Conservation (phyloP, 2,113 vertebrate species). For the Entomyzon cyanotis region DNA sequence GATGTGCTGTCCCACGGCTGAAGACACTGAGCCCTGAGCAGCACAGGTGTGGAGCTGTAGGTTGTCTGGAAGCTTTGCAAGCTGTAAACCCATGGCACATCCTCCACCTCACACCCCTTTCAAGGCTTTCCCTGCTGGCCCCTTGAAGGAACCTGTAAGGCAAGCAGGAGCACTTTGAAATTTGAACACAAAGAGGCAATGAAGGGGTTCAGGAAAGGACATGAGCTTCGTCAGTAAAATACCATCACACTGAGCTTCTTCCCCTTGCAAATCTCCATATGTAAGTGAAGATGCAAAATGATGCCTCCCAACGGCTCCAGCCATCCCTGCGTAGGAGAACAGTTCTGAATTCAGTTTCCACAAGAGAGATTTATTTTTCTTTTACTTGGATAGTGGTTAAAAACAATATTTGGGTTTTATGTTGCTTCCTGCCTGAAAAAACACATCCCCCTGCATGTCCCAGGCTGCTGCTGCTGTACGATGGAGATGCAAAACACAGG, state of each 20-base stretch:
- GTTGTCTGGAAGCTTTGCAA: not conserved
- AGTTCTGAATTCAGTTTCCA: not conserved
- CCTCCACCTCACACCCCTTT: not conserved
- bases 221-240: not conserved
- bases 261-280: not conserved
- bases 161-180: not conserved
- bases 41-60: not conserved
- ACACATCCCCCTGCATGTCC: not conserved
- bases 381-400: not conserved
- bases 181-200: not conserved
- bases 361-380: not conserved
- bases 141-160: not conserved
- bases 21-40: not conserved
- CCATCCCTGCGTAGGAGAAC: not conserved
- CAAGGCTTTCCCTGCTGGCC: not conserved
- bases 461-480: not conserved
- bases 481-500: not conserved
- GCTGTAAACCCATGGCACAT: not conserved
- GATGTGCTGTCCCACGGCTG: not conserved
- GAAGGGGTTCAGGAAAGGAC: not conserved
- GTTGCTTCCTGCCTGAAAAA: slow-evolving; percentile 4
- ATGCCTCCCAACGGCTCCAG: not conserved
- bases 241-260: not conserved
- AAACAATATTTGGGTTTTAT: not conserved
- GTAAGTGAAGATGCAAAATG: not conserved